A percentile compares a stretch with the other conserved stretches of the same genome.
These are phyloP conservation scores for Donacobius atricapilla DNA, from an alignment of 2,113 vertebrate species.

Conservation along the genomic window DNA sequence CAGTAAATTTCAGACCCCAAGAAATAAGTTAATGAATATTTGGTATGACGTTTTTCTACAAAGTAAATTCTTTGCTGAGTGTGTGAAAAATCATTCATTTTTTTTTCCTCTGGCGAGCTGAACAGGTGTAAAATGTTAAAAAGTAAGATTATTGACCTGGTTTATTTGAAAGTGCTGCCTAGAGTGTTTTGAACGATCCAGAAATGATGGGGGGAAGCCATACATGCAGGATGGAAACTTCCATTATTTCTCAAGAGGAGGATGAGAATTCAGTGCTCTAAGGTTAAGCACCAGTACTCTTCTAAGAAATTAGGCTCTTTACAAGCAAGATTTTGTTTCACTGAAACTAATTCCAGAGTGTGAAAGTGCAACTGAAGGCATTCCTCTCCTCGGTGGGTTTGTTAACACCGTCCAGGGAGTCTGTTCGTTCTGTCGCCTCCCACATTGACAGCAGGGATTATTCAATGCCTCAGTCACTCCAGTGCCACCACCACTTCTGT, in stretches of 20 bases:
- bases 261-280: background rate
- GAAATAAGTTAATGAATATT: background rate
- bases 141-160: background rate
- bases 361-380: conserved; percentile 41
- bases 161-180: background rate
- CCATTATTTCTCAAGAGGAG: background rate
- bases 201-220: background rate
- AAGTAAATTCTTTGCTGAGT: background rate
- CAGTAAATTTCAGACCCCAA: background rate
- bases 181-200: background rate
- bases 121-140: background rate
- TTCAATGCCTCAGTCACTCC: conserved; percentile 26
- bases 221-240: background rate
- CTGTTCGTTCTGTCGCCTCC: conserved; percentile 7
- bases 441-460: conserved; percentile 46
- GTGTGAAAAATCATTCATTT: background rate
- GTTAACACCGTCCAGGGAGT: background rate
- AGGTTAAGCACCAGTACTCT: background rate
- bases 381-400: conserved; percentile 28
- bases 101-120: background rate
- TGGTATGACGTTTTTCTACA: background rate
- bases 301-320: background rate
- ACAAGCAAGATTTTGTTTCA: background rate
- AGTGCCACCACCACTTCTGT: background rate
- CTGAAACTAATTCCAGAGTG: background rate